These are phyloP conservation scores for Phymastichus coffea DNA, from an alignment of 1,140 invertebrate species.

Conservation along the genomic window DNA sequence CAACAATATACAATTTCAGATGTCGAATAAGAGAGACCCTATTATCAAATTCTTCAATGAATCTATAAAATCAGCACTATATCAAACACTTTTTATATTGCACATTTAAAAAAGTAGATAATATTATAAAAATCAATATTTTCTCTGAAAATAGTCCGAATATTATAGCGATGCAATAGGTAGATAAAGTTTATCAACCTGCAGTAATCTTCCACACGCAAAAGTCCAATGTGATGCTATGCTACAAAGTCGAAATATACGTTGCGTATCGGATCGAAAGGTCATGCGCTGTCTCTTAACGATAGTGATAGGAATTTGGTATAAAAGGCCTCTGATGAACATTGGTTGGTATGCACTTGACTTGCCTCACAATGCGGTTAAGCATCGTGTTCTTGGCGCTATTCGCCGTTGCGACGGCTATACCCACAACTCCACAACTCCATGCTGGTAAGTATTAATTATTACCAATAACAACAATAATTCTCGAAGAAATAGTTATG, in stretches of 20 bases:
- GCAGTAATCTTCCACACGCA: constrained; percentile 27
- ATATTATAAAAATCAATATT: no score
- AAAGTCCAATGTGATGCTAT: constrained; percentile 23
- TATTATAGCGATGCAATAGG: no score
- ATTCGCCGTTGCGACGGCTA: constrained; percentile 46
- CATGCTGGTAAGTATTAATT: constrained; percentile 47
- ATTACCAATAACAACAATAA: no score
- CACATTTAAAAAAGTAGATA: no score
- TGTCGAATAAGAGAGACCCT: no score
- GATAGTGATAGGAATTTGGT: constrained; percentile 51
- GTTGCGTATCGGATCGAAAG: constrained; percentile 14
- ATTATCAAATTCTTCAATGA: no score
- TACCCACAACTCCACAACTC: constrained; percentile 38
- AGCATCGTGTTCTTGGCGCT: constrained; percentile 49
- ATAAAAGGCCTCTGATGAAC: constrained; percentile 44
- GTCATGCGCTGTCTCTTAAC: constrained; percentile 38
- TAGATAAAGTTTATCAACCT: constrained; percentile 13
- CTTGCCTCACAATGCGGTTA: constrained; percentile 50
- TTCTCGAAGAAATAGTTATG: constrained; percentile 1
- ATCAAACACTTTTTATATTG: no score
- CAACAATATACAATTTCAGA: no score
- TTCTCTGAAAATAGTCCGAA: no score
- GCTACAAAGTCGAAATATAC: no score
- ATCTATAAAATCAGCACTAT: no score
- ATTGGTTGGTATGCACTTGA: constrained; percentile 38